Percentiles rank a stretch among this genome's conserved stretches.
Evolutionary conservation across 2,113 vertebrate species (phyloP).

Genomic region (Grammomys surdaster): DNA sequence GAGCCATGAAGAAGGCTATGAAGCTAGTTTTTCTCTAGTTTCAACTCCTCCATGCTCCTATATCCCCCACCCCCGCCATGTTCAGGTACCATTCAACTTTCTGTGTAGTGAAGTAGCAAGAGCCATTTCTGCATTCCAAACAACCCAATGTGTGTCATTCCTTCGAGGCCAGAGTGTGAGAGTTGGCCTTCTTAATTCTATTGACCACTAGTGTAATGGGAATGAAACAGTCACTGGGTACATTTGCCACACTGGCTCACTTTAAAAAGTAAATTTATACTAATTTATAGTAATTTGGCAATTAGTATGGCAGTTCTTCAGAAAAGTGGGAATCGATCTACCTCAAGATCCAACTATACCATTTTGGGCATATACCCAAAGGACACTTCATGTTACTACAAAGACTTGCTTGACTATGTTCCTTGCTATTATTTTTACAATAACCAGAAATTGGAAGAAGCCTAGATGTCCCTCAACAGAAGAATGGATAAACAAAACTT

Average conservation of each 20-base stretch:
- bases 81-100: not conserved
- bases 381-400: not conserved
- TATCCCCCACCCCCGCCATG: not conserved
- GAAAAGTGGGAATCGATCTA: not conserved
- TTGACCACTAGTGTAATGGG: too few relatives aligned
- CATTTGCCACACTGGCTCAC: not conserved
- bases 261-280: not conserved
- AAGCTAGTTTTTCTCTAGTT: not conserved
- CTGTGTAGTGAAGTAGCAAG: not conserved
- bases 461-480: not conserved
- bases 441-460: not conserved
- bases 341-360: not conserved
- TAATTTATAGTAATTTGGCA: not conserved
- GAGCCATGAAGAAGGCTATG: too few relatives aligned
- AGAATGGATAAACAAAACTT: not conserved
- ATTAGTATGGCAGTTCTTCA: not conserved
- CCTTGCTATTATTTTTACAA: not conserved
- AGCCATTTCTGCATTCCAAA: not conserved
- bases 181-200: not conserved
- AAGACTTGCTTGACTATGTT: not conserved
- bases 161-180: not conserved
- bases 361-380: not conserved
- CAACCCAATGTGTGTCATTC: too few relatives aligned
- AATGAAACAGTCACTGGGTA: not conserved
- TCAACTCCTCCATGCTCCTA: not conserved